phyloP scores from a whole-genome alignment of 2,888 invertebrate genomes.

The Erebia ligea region DNA sequence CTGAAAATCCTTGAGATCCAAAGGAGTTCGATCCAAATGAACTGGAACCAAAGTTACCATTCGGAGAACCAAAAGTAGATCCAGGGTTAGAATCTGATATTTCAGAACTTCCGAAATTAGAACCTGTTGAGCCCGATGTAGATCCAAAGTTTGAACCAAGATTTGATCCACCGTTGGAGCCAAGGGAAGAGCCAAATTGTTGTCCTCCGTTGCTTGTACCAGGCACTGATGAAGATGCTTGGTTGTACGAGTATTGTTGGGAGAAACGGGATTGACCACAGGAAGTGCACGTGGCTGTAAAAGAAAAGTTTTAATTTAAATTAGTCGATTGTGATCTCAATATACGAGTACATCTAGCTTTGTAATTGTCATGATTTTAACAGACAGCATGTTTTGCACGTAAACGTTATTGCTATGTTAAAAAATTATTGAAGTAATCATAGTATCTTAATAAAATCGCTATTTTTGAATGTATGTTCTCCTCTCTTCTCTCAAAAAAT shows the following conservation, averaged over 20 bases:
- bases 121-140: neutral
- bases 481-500: too few relatives aligned
- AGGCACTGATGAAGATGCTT: conserved; percentile 40
- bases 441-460: too few relatives aligned
- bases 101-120: conserved; percentile 1
- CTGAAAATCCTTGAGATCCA: conserved; percentile 18
- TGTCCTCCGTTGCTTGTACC: conserved; percentile 51
- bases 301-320: neutral
- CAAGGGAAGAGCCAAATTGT: conserved; percentile 30
- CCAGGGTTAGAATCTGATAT: conserved; percentile 19
- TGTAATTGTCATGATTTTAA: too few relatives aligned
- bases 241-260: conserved; percentile 44
- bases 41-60: conserved; percentile 29
- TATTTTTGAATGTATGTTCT: too few relatives aligned
- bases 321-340: too few relatives aligned
- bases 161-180: conserved; percentile 23
- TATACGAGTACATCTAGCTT: too few relatives aligned
- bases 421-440: too few relatives aligned
- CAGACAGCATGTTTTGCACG: too few relatives aligned
- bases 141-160: conserved; percentile 21
- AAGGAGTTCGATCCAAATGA: conserved; percentile 23
- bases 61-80: conserved; percentile 23
- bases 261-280: conserved; percentile 34
- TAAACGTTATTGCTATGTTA: too few relatives aligned
- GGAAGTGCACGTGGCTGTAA: conserved; percentile 38